Percentiles rank a stretch among this genome's conserved stretches.
These are phyloP conservation scores for Cygnus atratus DNA, from an alignment of 2,113 vertebrate genomes.

Conservation along the genomic window DNA sequence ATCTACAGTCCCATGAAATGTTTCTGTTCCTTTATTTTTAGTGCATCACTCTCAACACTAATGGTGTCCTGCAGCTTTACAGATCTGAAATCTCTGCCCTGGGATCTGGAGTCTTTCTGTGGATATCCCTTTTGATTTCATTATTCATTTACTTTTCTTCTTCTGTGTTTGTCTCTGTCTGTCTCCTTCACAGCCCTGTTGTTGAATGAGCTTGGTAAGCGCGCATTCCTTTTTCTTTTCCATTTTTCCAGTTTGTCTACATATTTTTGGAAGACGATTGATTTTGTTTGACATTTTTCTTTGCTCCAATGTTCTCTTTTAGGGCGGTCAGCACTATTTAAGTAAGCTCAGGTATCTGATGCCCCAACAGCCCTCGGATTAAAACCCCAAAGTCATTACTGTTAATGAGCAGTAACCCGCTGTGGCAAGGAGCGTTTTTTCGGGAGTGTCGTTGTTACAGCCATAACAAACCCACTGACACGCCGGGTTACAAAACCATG, in stretches of 20 bases:
- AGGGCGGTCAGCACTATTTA: slow-evolving; percentile 25
- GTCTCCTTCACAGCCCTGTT: slow-evolving; percentile 85
- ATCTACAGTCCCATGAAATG: background rate
- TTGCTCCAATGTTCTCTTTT: slow-evolving; percentile 34
- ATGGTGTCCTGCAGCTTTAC: slow-evolving; percentile 54
- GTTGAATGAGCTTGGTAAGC: slow-evolving; percentile 89
- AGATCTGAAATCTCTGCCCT: slow-evolving; percentile 57
- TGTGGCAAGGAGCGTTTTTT: background rate
- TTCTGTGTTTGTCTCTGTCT: slow-evolving; percentile 85
- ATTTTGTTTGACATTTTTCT: slow-evolving; percentile 35
- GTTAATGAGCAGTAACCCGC: rapidly evolving
- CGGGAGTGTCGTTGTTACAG: background rate
- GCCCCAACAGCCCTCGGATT: background rate
- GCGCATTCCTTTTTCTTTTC: slow-evolving; percentile 73
- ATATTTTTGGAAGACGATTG: background rate
- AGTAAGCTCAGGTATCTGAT: slow-evolving; percentile 9
- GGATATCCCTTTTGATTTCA: slow-evolving; percentile 79
- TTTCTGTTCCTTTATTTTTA: slow-evolving; percentile 33
- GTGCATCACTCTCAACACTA: slow-evolving; percentile 38
- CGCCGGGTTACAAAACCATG: rapidly evolving
- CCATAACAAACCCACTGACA: background rate
- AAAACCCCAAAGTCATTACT: background rate
- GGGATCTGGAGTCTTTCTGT: slow-evolving; percentile 76
- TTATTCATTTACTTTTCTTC: slow-evolving; percentile 85
- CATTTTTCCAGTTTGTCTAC: slow-evolving; percentile 59